A percentile compares a stretch with the other conserved stretches of the same genome.
Evolutionary conservation across 2,797 vertebrate genomes (phyloP).

Genomic region (Galagoides demidoff): DNA sequence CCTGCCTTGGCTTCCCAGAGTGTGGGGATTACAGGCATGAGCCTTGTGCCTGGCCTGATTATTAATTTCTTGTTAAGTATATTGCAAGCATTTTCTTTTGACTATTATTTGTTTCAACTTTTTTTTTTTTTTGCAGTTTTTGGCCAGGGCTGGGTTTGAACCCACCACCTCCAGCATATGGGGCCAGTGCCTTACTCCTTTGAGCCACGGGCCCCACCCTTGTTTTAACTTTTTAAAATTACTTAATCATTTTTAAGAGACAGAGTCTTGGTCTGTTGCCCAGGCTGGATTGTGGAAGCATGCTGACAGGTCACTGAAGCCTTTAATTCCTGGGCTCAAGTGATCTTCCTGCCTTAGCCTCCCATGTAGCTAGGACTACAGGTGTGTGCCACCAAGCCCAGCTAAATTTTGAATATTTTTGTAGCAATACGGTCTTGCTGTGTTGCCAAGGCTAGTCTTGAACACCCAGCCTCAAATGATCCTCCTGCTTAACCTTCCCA

Average conservation of each 20-base stretch:
- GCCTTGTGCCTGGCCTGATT: neutral
- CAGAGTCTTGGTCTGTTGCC: neutral
- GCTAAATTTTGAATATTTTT: no score
- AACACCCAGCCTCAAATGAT: no score
- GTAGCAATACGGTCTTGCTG: no score
- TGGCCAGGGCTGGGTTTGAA: no score
- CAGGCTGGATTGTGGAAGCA: neutral
- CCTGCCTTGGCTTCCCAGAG: no score
- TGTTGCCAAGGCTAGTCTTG: no score
- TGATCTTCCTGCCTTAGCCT: neutral
- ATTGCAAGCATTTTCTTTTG: neutral
- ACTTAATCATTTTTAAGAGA: neutral
- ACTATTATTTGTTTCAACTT: neutral
- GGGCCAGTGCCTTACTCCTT: no score
- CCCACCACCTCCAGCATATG: no score
- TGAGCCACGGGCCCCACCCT: no score
- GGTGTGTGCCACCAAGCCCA: no score
- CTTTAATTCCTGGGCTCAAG: neutral
- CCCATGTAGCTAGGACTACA: neutral
- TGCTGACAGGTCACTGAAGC: neutral
- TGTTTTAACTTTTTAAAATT: constrained; percentile 15
- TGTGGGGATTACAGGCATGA: no score
- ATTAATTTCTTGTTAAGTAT: neutral
- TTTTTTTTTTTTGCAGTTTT: neutral
- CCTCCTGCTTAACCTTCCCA: no score